Percentiles rank a stretch among this genome's conserved stretches.
These are phyloP conservation scores for Dolichoris vasculosae DNA, from an alignment of 1,140 invertebrate species.

Conservation along the genomic window DNA sequence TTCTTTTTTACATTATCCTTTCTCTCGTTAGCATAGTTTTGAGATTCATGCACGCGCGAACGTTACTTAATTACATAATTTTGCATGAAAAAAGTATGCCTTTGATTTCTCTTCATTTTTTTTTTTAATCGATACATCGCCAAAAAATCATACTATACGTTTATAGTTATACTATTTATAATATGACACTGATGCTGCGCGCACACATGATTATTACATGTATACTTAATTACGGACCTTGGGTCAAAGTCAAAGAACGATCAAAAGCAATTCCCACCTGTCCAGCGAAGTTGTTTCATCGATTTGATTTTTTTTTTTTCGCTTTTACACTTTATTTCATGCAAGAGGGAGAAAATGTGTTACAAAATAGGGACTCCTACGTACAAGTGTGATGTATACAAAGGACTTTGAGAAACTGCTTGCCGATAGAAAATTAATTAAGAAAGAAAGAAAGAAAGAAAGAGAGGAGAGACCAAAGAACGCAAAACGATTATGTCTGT, in stretches of 20 bases:
- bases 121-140: slow-evolving; percentile 47
- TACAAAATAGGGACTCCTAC: slow-evolving; percentile 39
- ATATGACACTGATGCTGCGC: slow-evolving; percentile 60
- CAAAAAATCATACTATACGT: slow-evolving; percentile 55
- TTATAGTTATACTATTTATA: slow-evolving; percentile 59
- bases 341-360: background rate
- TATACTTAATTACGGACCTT: slow-evolving; percentile 56
- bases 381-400: slow-evolving; percentile 34
- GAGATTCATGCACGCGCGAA: slow-evolving; percentile 20
- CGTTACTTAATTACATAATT: slow-evolving; percentile 23
- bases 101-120: slow-evolving; percentile 53
- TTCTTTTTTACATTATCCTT: slow-evolving; percentile 28
- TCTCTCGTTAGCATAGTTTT: slow-evolving; percentile 25
- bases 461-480: slow-evolving; percentile 42
- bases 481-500: slow-evolving; percentile 30
- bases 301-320: slow-evolving; percentile 40
- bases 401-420: slow-evolving; percentile 36
- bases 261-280: slow-evolving; percentile 62
- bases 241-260: slow-evolving; percentile 55
- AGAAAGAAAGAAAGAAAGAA: slow-evolving; percentile 47
- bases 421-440: slow-evolving; percentile 43
- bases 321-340: slow-evolving; percentile 38
- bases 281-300: slow-evolving; percentile 32
- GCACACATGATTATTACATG: slow-evolving; percentile 43
- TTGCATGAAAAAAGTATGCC: slow-evolving; percentile 50